These are phyloP conservation scores for Saguinus midas DNA, from an alignment of 2,113 vertebrate species.

Conservation along the genomic window DNA sequence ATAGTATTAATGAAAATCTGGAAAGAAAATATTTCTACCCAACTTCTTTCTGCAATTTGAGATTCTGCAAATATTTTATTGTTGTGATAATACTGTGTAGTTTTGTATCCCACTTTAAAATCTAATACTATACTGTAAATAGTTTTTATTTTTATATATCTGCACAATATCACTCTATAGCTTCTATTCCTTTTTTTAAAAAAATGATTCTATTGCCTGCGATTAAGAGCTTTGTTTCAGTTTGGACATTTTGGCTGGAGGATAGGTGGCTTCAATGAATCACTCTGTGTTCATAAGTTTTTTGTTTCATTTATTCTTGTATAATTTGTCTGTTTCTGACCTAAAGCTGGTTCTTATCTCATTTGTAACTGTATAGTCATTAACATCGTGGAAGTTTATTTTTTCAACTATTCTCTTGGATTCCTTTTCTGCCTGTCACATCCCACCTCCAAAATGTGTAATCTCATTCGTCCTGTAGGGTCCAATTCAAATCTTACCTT, in stretches of 20 bases:
- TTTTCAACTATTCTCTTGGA: background rate
- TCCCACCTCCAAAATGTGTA: background rate
- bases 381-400: background rate
- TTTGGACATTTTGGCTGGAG: background rate
- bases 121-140: background rate
- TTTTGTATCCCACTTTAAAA: background rate
- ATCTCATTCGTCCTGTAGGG: background rate
- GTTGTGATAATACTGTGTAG: background rate
- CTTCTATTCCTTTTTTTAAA: background rate
- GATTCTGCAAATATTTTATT: background rate
- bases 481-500: background rate
- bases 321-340: background rate
- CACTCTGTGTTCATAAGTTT: background rate
- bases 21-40: background rate
- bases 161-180: background rate
- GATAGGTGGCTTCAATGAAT: background rate
- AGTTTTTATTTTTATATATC: background rate
- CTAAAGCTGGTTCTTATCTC: background rate
- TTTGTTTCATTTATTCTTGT: conserved; percentile 24
- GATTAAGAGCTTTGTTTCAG: background rate
- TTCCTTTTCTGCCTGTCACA: background rate
- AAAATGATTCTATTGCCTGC: background rate
- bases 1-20: background rate
- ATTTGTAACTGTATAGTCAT: background rate
- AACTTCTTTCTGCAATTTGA: background rate